Conservation (phyloP, 2,888 invertebrate species). For the Tenthredo scrophulariae region DNA sequence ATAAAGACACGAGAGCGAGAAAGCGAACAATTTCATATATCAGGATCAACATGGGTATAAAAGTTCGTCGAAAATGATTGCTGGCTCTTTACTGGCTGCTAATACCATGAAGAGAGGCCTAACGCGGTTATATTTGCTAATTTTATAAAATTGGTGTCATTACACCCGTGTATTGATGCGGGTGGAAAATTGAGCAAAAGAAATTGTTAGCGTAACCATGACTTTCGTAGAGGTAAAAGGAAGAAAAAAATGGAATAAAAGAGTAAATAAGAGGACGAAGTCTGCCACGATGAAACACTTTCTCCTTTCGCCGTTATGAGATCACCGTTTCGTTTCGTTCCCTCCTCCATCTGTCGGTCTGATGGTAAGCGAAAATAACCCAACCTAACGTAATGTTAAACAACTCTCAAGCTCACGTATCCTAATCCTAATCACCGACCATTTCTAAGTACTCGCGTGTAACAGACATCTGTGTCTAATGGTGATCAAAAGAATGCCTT, state of each 20-base stretch:
- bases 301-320: slow-evolving; percentile 77
- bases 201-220: slow-evolving; percentile 71
- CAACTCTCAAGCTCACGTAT: neutral
- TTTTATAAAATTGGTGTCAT: slow-evolving; percentile 10
- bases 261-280: slow-evolving; percentile 55
- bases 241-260: slow-evolving; percentile 55
- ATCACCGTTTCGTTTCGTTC: slow-evolving; percentile 70
- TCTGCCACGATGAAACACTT: slow-evolving; percentile 70
- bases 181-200: neutral
- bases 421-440: neutral
- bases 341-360: slow-evolving; percentile 55
- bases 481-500: neutral
- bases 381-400: neutral
- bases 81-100: slow-evolving; percentile 1
- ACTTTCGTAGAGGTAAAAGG: slow-evolving; percentile 68
- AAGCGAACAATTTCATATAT: neutral
- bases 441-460: slow-evolving; percentile 2
- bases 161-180: slow-evolving; percentile 21
- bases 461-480: neutral
- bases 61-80: neutral
- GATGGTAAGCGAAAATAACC: slow-evolving; percentile 55
- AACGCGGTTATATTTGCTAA: neutral
- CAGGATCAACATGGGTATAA: neutral
- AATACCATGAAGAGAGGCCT: neutral
- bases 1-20: neutral